phyloP scores from a whole-genome alignment of 2,888 invertebrate genomes.

The Meliscaeva auricollis region DNA sequence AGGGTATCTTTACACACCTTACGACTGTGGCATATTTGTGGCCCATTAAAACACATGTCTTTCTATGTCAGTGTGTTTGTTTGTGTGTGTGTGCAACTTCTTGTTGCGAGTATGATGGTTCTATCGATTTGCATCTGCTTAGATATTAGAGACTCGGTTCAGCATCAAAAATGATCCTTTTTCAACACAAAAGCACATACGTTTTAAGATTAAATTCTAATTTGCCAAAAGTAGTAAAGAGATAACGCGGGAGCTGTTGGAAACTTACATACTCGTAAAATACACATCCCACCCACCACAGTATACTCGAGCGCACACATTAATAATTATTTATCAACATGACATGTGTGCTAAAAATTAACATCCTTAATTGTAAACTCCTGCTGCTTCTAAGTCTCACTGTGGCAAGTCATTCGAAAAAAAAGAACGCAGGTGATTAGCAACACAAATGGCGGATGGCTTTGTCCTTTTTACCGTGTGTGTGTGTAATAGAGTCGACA shows the following conservation, averaged over 20 bases:
- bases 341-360: conserved; percentile 76
- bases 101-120: not conserved
- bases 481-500: conserved; percentile 10
- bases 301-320: conserved; percentile 22
- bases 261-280: too few relatives aligned
- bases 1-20: conserved; percentile 61
- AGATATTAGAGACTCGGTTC: conserved; percentile 31
- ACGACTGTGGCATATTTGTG: conserved; percentile 74
- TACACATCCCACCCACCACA: not conserved
- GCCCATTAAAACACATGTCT: conserved; percentile 73
- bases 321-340: conserved; percentile 76
- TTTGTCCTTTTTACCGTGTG: conserved; percentile 50
- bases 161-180: conserved; percentile 57
- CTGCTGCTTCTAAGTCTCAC: conserved; percentile 1
- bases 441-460: conserved; percentile 51
- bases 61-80: conserved; percentile 23
- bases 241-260: not conserved
- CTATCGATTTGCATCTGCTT: conserved; percentile 49
- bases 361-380: conserved; percentile 72
- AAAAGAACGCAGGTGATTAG: conserved; percentile 67
- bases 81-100: not conserved
- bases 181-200: conserved; percentile 24
- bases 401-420: conserved; percentile 20
- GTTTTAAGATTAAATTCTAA: conserved; percentile 66
- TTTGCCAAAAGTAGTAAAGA: conserved; percentile 40